Conservation (phyloP, 2,888 invertebrate genomes). For the Candidula unifasciata region DNA sequence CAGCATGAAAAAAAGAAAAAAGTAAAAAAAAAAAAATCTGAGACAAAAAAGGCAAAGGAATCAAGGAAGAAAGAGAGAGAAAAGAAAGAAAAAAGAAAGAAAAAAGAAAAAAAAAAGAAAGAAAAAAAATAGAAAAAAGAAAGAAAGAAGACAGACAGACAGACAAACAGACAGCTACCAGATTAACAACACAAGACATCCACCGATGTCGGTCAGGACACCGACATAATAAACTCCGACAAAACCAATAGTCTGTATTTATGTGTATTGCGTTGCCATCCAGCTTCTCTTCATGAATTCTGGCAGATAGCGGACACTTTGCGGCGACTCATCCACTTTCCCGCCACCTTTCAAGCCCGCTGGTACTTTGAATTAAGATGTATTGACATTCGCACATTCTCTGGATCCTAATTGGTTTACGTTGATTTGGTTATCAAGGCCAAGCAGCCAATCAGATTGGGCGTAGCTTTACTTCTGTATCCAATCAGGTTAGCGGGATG, state of each 20-base stretch:
- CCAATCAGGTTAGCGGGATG: no score
- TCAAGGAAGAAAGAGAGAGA: no score
- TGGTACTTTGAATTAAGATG: conserved; percentile 22
- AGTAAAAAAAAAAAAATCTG: no score
- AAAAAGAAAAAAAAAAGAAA: no score
- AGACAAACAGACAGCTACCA: background rate
- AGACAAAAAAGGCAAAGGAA: no score
- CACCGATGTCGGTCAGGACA: background rate
- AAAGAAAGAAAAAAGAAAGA: no score
- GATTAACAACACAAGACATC: background rate
- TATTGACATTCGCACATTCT: background rate
- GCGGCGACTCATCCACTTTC: background rate
- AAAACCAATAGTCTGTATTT: background rate
- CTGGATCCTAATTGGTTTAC: background rate
- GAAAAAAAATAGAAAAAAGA: no score
- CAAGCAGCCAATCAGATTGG: background rate
- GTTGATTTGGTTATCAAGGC: background rate
- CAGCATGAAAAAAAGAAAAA: no score
- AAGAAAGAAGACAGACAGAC: background rate
- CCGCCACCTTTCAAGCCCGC: background rate
- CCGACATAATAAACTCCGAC: no score
- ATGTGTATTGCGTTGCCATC: background rate
- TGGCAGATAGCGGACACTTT: background rate
- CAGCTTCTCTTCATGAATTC: background rate
- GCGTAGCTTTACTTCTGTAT: background rate